These are phyloP conservation scores for Bradysia coprophila DNA, from an alignment of 1,140 invertebrate species.

Conservation along the genomic window DNA sequence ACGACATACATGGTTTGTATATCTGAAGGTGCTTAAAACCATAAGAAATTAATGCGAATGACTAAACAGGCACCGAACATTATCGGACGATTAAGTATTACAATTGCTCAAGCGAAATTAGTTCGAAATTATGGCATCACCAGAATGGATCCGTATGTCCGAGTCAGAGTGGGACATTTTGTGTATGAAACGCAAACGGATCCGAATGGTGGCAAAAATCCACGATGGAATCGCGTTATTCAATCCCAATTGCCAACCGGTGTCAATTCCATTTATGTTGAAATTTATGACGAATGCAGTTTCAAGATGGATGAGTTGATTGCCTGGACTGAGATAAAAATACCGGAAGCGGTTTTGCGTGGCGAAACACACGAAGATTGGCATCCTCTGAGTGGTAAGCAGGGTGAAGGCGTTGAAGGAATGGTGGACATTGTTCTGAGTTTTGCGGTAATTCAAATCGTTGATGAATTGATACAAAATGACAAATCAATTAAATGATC, in stretches of 20 bases:
- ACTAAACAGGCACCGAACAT: constrained; percentile 35
- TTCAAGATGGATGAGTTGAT: constrained; percentile 92
- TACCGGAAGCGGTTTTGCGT: constrained; percentile 62
- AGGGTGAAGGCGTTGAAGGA: constrained; percentile 85
- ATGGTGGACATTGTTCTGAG: constrained; percentile 59
- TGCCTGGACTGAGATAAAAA: constrained; percentile 74
- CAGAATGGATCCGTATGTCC: constrained; percentile 92
- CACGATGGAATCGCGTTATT: constrained; percentile 29
- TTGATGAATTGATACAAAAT: not conserved
- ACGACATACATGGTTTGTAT: constrained; percentile 7
- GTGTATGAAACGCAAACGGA: constrained; percentile 86
- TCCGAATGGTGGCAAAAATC: constrained; percentile 88
- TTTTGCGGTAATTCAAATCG: constrained; percentile 43
- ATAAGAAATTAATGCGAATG: too few species aligned
- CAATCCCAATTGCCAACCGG: constrained; percentile 67
- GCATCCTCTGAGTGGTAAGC: constrained; percentile 79
- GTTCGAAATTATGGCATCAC: constrained; percentile 94
- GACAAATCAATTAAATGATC: not conserved
- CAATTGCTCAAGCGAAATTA: constrained; percentile 72
- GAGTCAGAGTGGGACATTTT: constrained; percentile 75
- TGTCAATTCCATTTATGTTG: constrained; percentile 72
- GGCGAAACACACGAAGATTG: constrained; percentile 87
- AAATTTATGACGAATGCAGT: constrained; percentile 93
- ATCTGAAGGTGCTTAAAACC: not conserved
- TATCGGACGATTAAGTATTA: constrained; percentile 59